phyloP scores from a whole-genome alignment of 1,140 invertebrate species.

The Notospermus geniculatus region DNA sequence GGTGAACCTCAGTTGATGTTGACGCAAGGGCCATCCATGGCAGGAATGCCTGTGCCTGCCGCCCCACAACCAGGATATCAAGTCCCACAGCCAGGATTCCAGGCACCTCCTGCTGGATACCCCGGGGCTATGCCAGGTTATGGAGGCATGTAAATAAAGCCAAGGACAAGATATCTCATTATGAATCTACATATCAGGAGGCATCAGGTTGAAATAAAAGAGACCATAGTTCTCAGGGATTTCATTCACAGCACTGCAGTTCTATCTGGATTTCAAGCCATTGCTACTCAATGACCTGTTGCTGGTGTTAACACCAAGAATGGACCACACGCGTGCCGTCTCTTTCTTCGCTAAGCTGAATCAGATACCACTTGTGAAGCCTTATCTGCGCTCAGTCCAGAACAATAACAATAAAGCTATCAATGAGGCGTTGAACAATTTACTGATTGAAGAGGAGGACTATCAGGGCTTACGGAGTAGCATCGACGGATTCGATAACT shows the following conservation, averaged over 20 bases:
- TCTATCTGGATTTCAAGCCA: conserved; percentile 98
- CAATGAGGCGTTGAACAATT: conserved; percentile 95
- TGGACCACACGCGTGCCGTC: conserved; percentile 92
- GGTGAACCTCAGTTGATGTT: conserved; percentile 93
- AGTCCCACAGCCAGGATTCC: not conserved
- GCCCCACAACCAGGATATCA: not conserved
- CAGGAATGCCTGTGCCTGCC: conserved; percentile 49
- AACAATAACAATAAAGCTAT: conserved; percentile 97
- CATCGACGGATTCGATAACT: conserved; percentile 99
- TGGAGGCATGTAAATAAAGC: not conserved
- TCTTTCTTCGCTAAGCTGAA: conserved; percentile 69
- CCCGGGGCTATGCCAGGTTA: not conserved
- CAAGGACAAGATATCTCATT: too few species aligned
- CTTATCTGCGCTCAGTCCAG: conserved; percentile 95
- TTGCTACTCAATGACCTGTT: conserved; percentile 94
- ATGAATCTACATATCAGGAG: too few species aligned
- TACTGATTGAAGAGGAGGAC: conserved; percentile 98
- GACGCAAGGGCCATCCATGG: conserved; percentile 82
- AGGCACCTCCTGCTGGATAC: not conserved
- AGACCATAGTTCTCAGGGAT: conserved; percentile 64
- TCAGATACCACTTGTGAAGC: conserved; percentile 95
- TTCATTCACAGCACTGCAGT: conserved; percentile 99
- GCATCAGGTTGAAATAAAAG: too few species aligned
- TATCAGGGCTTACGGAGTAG: conserved; percentile 94
- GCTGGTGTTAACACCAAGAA: conserved; percentile 90